A percentile compares a stretch with the other conserved stretches of the same genome.
Evolutionary conservation across 2,888 invertebrate genomes (phyloP).

Genomic region (Andrena camellia): DNA sequence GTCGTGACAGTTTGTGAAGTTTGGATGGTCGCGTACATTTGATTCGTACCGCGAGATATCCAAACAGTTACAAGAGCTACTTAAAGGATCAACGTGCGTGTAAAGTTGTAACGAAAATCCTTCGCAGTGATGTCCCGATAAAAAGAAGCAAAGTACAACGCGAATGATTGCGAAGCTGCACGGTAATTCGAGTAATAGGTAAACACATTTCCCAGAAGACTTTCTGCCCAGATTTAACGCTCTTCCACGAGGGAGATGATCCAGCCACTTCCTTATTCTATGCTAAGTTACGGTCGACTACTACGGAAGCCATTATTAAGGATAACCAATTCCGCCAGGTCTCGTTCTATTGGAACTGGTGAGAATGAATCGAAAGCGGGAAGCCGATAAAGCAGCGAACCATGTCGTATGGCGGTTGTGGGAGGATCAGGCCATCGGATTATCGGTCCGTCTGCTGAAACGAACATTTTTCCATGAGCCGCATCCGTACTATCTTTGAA

Average conservation of each 20-base stretch:
- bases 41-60: background rate
- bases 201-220: constrained; percentile 40
- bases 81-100: too few species aligned
- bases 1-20: background rate
- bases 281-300: constrained; percentile 47
- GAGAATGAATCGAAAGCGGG: constrained; percentile 55
- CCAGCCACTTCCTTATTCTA: constrained; percentile 43
- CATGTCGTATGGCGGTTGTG: constrained; percentile 48
- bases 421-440: constrained; percentile 48
- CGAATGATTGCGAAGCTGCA: constrained; percentile 5
- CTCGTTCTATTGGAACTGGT: constrained; percentile 42
- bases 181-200: constrained; percentile 62
- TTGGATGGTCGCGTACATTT: background rate
- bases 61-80: background rate
- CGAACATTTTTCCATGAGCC: constrained; percentile 45
- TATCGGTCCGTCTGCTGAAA: constrained; percentile 51
- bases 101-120: background rate
- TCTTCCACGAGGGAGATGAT: constrained; percentile 5
- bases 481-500: background rate
- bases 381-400: constrained; percentile 63
- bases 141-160: constrained; percentile 11
- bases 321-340: constrained; percentile 52
- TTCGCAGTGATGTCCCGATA: background rate
- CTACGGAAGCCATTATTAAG: constrained; percentile 57
- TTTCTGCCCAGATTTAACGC: constrained; percentile 22